Conservation (phyloP, 37 sponge, comb jelly and placozoan species). For the Aplysina aerophoba region DNA sequence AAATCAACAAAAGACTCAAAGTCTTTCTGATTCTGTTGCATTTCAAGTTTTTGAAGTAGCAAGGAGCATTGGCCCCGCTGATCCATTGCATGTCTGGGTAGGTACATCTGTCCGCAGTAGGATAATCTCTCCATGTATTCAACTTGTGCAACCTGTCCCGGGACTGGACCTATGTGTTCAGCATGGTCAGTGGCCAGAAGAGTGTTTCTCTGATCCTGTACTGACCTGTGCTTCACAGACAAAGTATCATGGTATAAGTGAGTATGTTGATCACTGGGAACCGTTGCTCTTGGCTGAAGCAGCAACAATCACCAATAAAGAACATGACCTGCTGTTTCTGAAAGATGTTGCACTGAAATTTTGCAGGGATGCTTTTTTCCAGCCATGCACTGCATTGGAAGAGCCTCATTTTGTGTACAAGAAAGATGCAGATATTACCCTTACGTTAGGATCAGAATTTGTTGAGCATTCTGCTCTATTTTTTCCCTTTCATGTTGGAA, state of each 20-base stretch:
- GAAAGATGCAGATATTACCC: not conserved
- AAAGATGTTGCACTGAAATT: constrained; percentile 57
- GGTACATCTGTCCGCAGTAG: constrained; percentile 33
- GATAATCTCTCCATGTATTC: constrained; percentile 49
- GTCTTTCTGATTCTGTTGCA: not conserved
- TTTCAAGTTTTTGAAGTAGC: not conserved
- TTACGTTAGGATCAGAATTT: constrained; percentile 32
- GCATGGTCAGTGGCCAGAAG: constrained; percentile 60
- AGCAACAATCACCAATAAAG: constrained; percentile 50
- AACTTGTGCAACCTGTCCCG: constrained; percentile 56
- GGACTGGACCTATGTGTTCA: constrained; percentile 59
- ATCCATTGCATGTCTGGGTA: constrained; percentile 55
- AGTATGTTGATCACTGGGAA: constrained; percentile 70
- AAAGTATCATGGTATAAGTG: constrained; percentile 30
- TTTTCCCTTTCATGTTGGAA: constrained; percentile 54
- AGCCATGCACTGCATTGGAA: constrained; percentile 19
- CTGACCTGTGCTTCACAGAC: constrained; percentile 48
- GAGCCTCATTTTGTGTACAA: constrained; percentile 5
- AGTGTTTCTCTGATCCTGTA: constrained; percentile 60
- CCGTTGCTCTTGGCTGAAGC: constrained; percentile 67
- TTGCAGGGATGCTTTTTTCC: not conserved
- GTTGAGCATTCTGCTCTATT: constrained; percentile 10
- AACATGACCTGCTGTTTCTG: constrained; percentile 5
- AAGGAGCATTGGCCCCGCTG: not conserved
- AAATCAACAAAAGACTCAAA: not conserved